These are phyloP conservation scores for Parotocinclus haroldoi DNA, from an alignment of 2,797 vertebrate genomes.

Conservation along the genomic window DNA sequence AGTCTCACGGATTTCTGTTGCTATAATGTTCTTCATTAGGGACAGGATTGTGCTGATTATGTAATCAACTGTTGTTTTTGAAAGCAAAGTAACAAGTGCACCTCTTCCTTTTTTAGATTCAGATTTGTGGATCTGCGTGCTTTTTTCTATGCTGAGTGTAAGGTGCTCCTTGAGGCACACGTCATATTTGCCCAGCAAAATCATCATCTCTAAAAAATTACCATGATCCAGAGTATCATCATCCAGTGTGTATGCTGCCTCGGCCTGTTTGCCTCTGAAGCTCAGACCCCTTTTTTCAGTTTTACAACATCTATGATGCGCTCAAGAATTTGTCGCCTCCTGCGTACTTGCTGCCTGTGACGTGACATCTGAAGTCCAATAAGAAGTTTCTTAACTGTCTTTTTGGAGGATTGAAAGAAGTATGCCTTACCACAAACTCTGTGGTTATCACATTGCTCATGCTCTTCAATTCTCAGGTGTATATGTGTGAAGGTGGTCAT, in stretches of 20 bases:
- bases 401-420: constrained; percentile 15
- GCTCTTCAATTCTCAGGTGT: background rate
- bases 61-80: too few relatives aligned
- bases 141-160: too few relatives aligned
- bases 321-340: constrained; percentile 34
- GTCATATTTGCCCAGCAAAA: background rate
- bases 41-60: too few relatives aligned
- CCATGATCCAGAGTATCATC: constrained; percentile 40
- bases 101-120: too few relatives aligned
- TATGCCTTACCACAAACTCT: constrained; percentile 42
- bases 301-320: constrained; percentile 41
- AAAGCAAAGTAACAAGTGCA: too few relatives aligned
- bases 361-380: constrained; percentile 29
- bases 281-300: constrained; percentile 47
- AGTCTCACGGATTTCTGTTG: too few relatives aligned
- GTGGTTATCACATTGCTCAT: constrained; percentile 25
- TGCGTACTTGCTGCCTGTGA: constrained; percentile 29
- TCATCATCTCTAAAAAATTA: constrained; percentile 36
- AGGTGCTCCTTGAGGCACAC: background rate
- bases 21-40: too few relatives aligned
- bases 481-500: background rate
- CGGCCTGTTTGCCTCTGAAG: constrained; percentile 32
- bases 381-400: constrained; percentile 35
- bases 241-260: constrained; percentile 32
- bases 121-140: too few relatives aligned